Percentiles rank a stretch among this genome's conserved stretches.
These are phyloP conservation scores for Drosophila anceps DNA, from an alignment of 2,888 invertebrate genomes.

Conservation along the genomic window DNA sequence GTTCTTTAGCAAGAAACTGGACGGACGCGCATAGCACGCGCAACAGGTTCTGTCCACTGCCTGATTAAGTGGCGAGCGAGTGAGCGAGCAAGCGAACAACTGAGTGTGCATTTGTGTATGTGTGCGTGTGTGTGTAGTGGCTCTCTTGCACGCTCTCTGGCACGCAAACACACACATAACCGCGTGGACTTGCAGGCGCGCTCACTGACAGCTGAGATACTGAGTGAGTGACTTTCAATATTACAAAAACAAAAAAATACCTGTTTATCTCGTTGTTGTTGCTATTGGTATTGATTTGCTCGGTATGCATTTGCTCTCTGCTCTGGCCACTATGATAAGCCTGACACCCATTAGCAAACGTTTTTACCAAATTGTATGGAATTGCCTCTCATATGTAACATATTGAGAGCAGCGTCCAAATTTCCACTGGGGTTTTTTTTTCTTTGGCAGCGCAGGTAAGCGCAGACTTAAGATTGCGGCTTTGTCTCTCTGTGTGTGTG, in stretches of 20 bases:
- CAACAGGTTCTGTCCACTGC: conserved; percentile 74
- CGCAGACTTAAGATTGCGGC: conserved; percentile 56
- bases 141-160: conserved; percentile 39
- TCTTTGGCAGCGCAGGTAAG: conserved; percentile 50
- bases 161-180: conserved; percentile 19
- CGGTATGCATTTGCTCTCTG: conserved; percentile 22
- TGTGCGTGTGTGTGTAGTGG: conserved; percentile 12
- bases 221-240: conserved; percentile 68
- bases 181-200: conserved; percentile 41
- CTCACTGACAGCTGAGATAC: conserved; percentile 66
- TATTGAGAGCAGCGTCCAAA: conserved; percentile 47
- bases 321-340: conserved; percentile 56
- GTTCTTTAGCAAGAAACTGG: conserved; percentile 64
- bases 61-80: conserved; percentile 62
- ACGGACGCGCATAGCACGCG: conserved; percentile 73
- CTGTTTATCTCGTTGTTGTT: conserved; percentile 58
- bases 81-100: conserved; percentile 14
- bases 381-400: conserved; percentile 43
- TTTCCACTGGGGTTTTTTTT: conserved; percentile 63
- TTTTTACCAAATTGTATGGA: conserved; percentile 51
- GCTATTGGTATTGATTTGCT: conserved; percentile 50
- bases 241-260: conserved; percentile 69
- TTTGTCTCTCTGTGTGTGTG: conserved; percentile 22
- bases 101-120: conserved; percentile 16
- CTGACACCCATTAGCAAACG: conserved; percentile 68